Conservation (phyloP, 2,888 invertebrate genomes). For the Sarcophaga variegata region DNA sequence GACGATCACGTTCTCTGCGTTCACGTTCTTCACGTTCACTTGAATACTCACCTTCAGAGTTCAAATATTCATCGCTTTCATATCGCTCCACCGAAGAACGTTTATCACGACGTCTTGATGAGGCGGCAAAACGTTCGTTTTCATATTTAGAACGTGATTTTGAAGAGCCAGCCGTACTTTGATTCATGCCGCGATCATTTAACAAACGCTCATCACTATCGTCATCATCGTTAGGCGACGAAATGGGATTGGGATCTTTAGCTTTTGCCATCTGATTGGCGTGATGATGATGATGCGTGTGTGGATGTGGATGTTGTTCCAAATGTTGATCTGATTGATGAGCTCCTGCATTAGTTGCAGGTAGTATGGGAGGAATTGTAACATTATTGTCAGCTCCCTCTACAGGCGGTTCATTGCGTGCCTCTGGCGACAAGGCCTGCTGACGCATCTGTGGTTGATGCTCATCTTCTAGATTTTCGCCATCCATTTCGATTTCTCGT, state of each 20-base stretch:
- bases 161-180: conserved; percentile 52
- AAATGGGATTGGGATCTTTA: conserved; percentile 75
- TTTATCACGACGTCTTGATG: conserved; percentile 70
- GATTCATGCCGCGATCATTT: conserved; percentile 71
- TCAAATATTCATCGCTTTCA: conserved; percentile 86
- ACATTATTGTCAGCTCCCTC: conserved; percentile 81
- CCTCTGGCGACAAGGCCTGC: conserved; percentile 66
- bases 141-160: conserved; percentile 64
- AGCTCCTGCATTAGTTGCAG: neutral
- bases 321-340: conserved; percentile 38
- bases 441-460: conserved; percentile 70
- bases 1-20: conserved; percentile 77
- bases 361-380: neutral
- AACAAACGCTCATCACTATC: conserved; percentile 70
- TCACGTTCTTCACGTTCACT: conserved; percentile 85
- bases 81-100: conserved; percentile 75
- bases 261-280: conserved; percentile 64
- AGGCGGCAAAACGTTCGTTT: conserved; percentile 53
- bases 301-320: conserved; percentile 52
- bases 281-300: conserved; percentile 42
- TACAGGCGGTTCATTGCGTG: conserved; percentile 82
- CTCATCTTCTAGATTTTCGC: conserved; percentile 83
- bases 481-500: conserved; percentile 84
- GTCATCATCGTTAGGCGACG: conserved; percentile 81
- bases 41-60: conserved; percentile 80